A percentile compares a stretch with the other conserved stretches of the same genome.
These are phyloP conservation scores for Fratercula arctica DNA, from an alignment of 2,797 vertebrate species.

Conservation along the genomic window DNA sequence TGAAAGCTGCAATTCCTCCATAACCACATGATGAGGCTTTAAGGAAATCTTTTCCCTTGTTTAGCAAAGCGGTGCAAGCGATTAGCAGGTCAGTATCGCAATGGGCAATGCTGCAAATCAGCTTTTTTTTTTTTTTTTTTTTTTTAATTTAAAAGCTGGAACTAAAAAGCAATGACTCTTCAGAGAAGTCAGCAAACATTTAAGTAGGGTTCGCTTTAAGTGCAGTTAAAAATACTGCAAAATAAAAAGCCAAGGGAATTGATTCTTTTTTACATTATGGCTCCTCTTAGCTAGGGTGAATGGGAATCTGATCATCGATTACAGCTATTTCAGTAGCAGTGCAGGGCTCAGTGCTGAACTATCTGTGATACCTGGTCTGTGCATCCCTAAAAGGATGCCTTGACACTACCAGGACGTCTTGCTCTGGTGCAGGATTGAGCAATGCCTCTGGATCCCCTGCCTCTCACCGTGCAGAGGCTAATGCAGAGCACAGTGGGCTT, in stretches of 20 bases:
- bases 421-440: neutral
- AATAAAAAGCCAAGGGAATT: neutral
- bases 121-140: neutral
- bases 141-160: neutral
- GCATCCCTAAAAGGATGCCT: neutral
- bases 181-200: neutral
- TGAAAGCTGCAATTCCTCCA: neutral
- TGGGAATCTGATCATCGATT: neutral
- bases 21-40: neutral
- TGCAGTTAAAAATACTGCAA: neutral
- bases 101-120: neutral
- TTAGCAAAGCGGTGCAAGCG: conserved; percentile 28
- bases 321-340: neutral
- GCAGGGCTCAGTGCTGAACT: neutral
- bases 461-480: neutral
- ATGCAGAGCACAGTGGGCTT: neutral
- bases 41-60: neutral
- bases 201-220: neutral
- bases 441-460: neutral
- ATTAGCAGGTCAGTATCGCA: neutral
- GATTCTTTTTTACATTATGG: neutral
- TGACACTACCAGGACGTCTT: neutral
- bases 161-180: neutral
- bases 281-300: neutral
- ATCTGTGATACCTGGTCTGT: neutral